phyloP scores from a whole-genome alignment of 2,113 vertebrate species.

The Ochotona princeps region DNA sequence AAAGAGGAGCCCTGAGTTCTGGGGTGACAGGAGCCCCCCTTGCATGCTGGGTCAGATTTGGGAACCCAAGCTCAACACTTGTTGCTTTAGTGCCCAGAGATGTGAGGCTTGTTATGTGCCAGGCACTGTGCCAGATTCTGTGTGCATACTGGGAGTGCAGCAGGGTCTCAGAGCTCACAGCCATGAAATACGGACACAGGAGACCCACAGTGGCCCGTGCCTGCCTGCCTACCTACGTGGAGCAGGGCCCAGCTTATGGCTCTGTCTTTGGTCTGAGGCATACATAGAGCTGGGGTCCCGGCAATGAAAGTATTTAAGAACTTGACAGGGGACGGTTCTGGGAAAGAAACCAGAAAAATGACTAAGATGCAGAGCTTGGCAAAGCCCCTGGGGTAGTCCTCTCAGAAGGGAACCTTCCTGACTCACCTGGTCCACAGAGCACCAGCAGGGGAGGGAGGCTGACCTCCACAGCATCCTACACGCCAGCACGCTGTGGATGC shows the following conservation, averaged over 20 bases:
- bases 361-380: conserved; percentile 5
- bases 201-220: background rate
- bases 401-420: background rate
- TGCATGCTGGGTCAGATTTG: background rate
- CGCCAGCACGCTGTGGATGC: too few relatives aligned
- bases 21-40: too few relatives aligned
- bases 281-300: background rate
- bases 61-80: background rate
- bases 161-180: too few relatives aligned
- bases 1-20: background rate
- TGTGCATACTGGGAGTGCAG: background rate
- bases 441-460: background rate
- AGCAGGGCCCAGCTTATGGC: background rate
- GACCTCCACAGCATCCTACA: background rate
- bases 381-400: background rate
- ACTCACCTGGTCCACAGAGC: background rate
- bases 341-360: too few relatives aligned
- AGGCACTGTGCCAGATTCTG: background rate
- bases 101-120: background rate
- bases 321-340: background rate
- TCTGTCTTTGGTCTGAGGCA: background rate
- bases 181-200: too few relatives aligned
- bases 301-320: background rate
- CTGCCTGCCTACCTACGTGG: background rate
- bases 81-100: background rate